Percentiles rank a stretch among this genome's conserved stretches.
These are phyloP conservation scores for Celastrina argiolus DNA, from an alignment of 2,888 invertebrate genomes.

Conservation along the genomic window DNA sequence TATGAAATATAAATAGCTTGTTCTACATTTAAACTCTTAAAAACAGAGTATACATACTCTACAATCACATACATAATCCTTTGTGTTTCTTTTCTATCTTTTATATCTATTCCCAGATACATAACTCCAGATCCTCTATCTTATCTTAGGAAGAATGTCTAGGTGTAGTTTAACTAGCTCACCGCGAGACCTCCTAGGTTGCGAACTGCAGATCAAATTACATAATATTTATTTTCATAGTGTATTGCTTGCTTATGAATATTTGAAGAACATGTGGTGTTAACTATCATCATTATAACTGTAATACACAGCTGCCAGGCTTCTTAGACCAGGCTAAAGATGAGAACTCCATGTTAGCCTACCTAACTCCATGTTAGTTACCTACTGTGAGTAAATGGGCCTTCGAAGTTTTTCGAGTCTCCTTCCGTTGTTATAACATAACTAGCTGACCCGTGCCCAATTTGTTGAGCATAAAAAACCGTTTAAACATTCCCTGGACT, in stretches of 20 bases:
- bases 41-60: too few relatives aligned
- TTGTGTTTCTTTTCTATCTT: background rate
- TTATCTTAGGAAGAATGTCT: conserved; percentile 12
- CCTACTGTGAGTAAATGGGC: too few relatives aligned
- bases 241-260: background rate
- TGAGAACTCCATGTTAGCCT: too few relatives aligned
- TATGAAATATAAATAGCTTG: background rate
- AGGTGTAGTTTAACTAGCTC: conserved; percentile 12
- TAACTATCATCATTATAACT: background rate
- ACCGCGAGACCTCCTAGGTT: conserved; percentile 14
- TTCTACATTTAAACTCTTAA: background rate
- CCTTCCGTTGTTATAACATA: too few relatives aligned
- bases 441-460: too few relatives aligned
- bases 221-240: conserved; percentile 15
- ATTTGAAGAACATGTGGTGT: background rate
- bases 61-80: background rate
- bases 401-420: too few relatives aligned
- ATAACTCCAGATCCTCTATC: background rate
- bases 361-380: too few relatives aligned
- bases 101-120: background rate
- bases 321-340: too few relatives aligned
- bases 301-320: too few relatives aligned
- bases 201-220: background rate
- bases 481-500: too few relatives aligned
- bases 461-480: too few relatives aligned